These are phyloP conservation scores for Oncopodura yosiiana DNA, from an alignment of 1,140 invertebrate genomes.

Conservation along the genomic window DNA sequence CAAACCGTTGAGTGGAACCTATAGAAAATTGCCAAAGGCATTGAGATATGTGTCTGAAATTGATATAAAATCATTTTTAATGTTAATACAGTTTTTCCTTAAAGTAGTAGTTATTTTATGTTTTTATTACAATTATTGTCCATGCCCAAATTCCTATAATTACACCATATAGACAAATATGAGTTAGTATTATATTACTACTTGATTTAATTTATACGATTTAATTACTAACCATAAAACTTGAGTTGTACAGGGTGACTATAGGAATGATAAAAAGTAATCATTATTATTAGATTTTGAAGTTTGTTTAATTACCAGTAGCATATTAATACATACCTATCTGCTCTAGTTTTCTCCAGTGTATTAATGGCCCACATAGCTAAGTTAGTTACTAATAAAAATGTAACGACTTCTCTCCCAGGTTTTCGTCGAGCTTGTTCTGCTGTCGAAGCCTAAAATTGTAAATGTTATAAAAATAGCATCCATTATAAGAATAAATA, in stretches of 20 bases:
- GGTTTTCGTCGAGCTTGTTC: slow-evolving; percentile 59
- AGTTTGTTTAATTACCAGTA: too few species aligned
- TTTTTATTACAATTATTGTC: slow-evolving; percentile 54
- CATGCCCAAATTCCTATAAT: slow-evolving; percentile 42
- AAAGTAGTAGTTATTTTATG: too few species aligned
- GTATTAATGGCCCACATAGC: slow-evolving; percentile 81
- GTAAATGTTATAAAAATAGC: too few species aligned
- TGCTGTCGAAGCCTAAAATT: slow-evolving; percentile 50
- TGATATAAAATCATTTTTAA: too few species aligned
- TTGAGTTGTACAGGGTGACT: slow-evolving; percentile 66
- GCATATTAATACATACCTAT: too few species aligned
- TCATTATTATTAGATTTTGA: too few species aligned
- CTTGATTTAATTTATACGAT: not conserved
- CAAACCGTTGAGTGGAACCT: too few species aligned
- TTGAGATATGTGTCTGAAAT: slow-evolving; percentile 46
- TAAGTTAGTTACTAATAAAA: slow-evolving; percentile 71
- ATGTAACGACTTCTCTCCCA: slow-evolving; percentile 70
- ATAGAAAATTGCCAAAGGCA: slow-evolving; percentile 54
- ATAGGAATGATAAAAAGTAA: too few species aligned
- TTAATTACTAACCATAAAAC: slow-evolving; percentile 55
- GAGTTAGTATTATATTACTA: too few species aligned
- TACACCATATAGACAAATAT: not conserved
- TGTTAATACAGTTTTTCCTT: too few species aligned
- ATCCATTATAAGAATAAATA: too few species aligned
- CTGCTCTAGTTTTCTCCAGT: slow-evolving; percentile 69